Base-by-base conservation (phyloP, 2,888 invertebrate genomes). In the Tanytarsus gracilentus region DNA sequence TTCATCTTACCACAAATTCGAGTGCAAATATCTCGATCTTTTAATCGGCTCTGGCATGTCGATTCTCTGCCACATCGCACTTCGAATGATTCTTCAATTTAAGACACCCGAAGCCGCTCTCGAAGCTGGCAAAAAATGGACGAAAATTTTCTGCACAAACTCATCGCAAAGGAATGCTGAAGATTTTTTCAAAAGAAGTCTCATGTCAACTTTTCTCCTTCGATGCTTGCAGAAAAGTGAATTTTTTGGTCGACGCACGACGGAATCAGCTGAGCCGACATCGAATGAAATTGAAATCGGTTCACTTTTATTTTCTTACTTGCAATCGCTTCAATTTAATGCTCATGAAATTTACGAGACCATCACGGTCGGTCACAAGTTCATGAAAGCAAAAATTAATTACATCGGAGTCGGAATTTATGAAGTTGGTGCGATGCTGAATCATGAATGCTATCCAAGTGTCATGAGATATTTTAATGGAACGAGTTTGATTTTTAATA, bases 11-110 rank as follows among this genome's bases (percentile, higher is more conserved):
- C 90, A 91, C 70, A 74, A 76, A 29, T 82, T 80, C 68, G 91
- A 91, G 71, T 91, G 91, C 68, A 80, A 80, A 65, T 84, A 82
- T 66, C 73, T 85, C 66, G 85, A 85, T 64, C 74, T 90, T 6
- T 78, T 89, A 55, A 83, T 86, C 64, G 91, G 82, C 5, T 85
- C 86, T 1, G 87, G 91, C 1, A 89, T 90, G 86, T 89, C 89
- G 59, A 78, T 88, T 52, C 75, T 90, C 3, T 85, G 86, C 64
- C 82, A 82, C 67, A 78, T 88, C 48, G 86, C 89, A 0, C 69
- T 90, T 26, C 76, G 89, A 53, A 82, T 88, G 73, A 78, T 88
- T n/a, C 88, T 89, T 0, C 86, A 88, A 69, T 78, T 79, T 0
- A 77, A 78, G 68, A 75, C 52, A 68, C 68, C 68, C 16, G 63